Evolutionary conservation across 1,140 invertebrate species (phyloP), one percentile per base, ranked within the genome.

Genomic region (Spodoptera litura): DNA sequence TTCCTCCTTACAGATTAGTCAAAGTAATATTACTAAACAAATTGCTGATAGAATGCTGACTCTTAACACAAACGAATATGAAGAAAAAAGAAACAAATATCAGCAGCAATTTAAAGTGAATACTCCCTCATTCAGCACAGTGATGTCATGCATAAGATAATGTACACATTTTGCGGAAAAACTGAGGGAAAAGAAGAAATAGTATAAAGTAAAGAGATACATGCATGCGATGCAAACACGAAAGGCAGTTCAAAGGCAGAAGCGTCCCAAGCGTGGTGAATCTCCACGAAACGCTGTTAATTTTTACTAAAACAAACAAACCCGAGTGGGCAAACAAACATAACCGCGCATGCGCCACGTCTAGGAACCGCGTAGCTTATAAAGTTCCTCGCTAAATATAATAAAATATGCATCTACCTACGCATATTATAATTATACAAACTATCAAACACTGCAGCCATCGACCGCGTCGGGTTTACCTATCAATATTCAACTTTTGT

Each of bases 281-380:
- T 81, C 75, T 81, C 76, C 35, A 81, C 83, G 83, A 82, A 88
- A 84, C 83, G 87, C 87, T 85, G 89, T 90, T 89, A 89, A 89
- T 89, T 91, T 90, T 92, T 90, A 86, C 79, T 90, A 89, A 90
- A 91, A 91, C 88, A 92, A 91, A 91, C 89, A 89, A 79, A 83
- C 80, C 68, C 78, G 76, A 83, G 79, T 78, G 85, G 70, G 75
- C 84, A 87, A 87, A 88, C 87, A 92, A 90, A 90, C 87, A 89
- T 52, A 53, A 78, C 66, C 64, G 83, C 85, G 82, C 87, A 85
- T 85, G 85, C 78, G 83, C 81, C 78, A 64, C 62, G 73, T 71
- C 66, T 79, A 61, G 56, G 55, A 78, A 79, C 68, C 80, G 76
- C 80, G 11, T 71, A 61, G 76, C 73, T 68, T 73, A 79, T 78